Percentiles rank a stretch among this genome's conserved stretches.
phyloP scores from a whole-genome alignment of 2,113 vertebrate genomes.

The Chinchilla lanigera region DNA sequence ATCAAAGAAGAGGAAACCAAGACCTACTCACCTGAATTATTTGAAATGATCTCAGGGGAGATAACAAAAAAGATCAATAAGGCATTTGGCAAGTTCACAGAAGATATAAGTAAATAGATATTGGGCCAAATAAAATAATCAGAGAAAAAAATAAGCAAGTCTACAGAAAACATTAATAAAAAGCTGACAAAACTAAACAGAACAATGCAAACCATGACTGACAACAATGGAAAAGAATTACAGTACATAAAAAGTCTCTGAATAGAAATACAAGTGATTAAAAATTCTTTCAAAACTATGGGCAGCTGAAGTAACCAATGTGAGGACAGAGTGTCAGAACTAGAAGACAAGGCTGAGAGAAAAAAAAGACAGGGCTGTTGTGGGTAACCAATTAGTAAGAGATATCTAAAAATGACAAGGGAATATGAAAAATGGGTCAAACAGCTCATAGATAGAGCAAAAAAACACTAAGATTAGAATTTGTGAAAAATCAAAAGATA shows the following conservation, averaged over 20 bases:
- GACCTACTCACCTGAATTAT: background rate
- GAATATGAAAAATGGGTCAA: background rate
- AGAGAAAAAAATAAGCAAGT: background rate
- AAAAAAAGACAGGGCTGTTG: background rate
- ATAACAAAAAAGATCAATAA: background rate
- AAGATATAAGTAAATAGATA: background rate
- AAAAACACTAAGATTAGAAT: background rate
- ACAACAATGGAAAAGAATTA: background rate
- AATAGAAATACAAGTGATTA: background rate
- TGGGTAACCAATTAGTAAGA: background rate
- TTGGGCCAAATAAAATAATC: background rate
- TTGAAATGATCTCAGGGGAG: background rate
- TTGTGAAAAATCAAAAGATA: background rate
- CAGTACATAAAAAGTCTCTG: background rate
- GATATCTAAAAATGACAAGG: background rate
- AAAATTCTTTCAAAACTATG: background rate
- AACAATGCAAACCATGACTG: background rate
- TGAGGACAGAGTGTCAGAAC: background rate
- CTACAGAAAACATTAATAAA: background rate
- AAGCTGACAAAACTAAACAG: background rate
- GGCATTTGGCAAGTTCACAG: background rate
- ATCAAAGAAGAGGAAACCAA: background rate
- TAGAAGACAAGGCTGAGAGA: background rate
- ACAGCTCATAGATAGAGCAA: background rate
- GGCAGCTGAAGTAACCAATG: background rate